Percentiles rank a stretch among this genome's conserved stretches.
These are phyloP conservation scores for Crenichthys baileyi DNA, from an alignment of 2,797 vertebrate species.

Conservation along the genomic window DNA sequence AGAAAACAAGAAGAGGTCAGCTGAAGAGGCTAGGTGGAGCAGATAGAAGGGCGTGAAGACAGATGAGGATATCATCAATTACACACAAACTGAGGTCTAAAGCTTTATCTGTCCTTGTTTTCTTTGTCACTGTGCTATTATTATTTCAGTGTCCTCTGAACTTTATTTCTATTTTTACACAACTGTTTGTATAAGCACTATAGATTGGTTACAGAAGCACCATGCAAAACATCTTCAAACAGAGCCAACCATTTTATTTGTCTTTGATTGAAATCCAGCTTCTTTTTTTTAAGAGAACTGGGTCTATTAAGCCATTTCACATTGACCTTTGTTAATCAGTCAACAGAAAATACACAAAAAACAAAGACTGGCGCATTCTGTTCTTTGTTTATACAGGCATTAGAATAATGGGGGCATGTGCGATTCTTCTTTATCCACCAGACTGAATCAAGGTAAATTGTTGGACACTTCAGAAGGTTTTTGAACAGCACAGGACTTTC, in stretches of 20 bases:
- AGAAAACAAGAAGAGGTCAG: conserved; percentile 25
- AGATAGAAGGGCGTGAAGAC: conserved; percentile 1
- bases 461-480: not conserved
- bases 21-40: conserved; percentile 25
- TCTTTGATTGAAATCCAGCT: not conserved
- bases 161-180: not conserved
- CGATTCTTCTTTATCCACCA: not conserved
- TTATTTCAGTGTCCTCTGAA: not conserved
- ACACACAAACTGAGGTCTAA: not conserved
- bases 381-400: not conserved
- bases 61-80: conserved; percentile 4
- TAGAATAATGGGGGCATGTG: no score
- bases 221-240: not conserved
- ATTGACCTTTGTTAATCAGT: not conserved
- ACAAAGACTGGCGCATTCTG: not conserved
- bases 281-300: not conserved
- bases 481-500: no score
- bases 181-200: not conserved
- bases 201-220: not conserved
- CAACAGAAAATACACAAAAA: not conserved
- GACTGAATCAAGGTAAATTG: not conserved
- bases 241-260: not conserved
- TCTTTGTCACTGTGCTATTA: not conserved
- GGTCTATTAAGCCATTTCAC: not conserved
- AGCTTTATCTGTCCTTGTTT: not conserved